Conservation (phyloP, 92 coral and sea anemone genomes). For the Parazoanthus atlanticus region DNA sequence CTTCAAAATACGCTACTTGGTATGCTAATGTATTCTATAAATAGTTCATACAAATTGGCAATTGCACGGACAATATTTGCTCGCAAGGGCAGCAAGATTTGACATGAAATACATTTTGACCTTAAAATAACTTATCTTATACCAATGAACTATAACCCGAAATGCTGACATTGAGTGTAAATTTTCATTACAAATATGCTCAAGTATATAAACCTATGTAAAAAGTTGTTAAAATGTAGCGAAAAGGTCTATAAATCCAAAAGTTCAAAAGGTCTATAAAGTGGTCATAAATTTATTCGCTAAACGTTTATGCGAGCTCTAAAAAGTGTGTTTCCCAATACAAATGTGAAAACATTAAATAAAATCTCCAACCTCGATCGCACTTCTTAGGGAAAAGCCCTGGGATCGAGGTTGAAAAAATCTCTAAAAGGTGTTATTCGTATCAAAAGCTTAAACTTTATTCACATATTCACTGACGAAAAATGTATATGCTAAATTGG, state of each 20-base stretch:
- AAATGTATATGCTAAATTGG: not conserved
- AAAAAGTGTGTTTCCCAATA: not conserved
- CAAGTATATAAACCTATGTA: not conserved
- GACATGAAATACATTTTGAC: not conserved
- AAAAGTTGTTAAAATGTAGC: not conserved
- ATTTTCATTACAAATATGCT: not conserved
- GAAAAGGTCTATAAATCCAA: not conserved
- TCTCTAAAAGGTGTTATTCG: not conserved
- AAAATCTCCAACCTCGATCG: no score
- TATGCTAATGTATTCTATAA: not conserved
- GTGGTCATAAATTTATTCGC: not conserved
- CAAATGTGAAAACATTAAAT: no score
- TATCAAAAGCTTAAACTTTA: not conserved
- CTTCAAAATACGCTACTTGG: not conserved
- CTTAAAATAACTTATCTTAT: not conserved
- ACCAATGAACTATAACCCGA: not conserved
- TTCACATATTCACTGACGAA: not conserved
- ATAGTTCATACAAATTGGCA: conserved; percentile 8
- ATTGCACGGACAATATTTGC: no score
- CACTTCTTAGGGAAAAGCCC: no score
- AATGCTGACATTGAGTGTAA: not conserved
- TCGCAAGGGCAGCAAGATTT: not conserved
- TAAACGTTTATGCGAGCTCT: not conserved
- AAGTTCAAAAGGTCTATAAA: not conserved
- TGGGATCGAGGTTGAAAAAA: no score